A percentile compares a stretch with the other conserved stretches of the same genome.
These are phyloP conservation scores for Mola mola DNA, from an alignment of 2,113 vertebrate species.

Conservation along the genomic window DNA sequence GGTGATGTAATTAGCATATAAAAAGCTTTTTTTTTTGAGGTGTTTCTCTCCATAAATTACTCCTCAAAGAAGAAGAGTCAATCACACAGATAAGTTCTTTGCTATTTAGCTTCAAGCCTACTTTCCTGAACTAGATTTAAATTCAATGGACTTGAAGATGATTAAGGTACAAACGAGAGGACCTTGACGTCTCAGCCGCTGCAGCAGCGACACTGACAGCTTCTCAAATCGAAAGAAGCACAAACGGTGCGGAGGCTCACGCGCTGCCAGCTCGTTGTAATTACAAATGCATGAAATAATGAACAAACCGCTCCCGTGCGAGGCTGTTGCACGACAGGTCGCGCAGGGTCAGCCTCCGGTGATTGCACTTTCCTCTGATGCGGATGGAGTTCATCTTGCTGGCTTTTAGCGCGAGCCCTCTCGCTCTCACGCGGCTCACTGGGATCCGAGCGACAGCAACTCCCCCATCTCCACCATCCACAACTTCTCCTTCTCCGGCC, in stretches of 20 bases:
- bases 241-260: constrained; percentile 21
- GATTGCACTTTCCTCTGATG: constrained; percentile 48
- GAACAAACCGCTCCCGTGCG: constrained; percentile 55
- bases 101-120: constrained; percentile 21
- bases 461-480: not conserved
- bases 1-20: constrained; percentile 57
- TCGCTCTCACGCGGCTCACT: constrained; percentile 18
- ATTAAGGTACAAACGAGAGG: constrained; percentile 69
- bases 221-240: too few species aligned
- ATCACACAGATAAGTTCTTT: constrained; percentile 31
- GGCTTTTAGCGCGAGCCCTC: constrained; percentile 63
- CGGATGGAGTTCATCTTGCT: constrained; percentile 60
- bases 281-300: constrained; percentile 72
- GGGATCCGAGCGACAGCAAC: constrained; percentile 37
- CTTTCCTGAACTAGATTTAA: constrained; percentile 44
- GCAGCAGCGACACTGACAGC: constrained; percentile 43
- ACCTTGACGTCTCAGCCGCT: constrained; percentile 21
- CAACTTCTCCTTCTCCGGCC: constrained; percentile 12
- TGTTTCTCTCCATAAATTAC: constrained; percentile 46
- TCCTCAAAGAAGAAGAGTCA: constrained; percentile 9
- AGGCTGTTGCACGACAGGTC: constrained; percentile 46
- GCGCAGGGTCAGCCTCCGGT: constrained; percentile 39
- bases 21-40: constrained; percentile 50
- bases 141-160: constrained; percentile 67
- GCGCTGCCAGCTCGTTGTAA: constrained; percentile 51